phyloP scores from a whole-genome alignment of 30 jellyfish, hydroid and myxozoan species.

The Chironex yamaguchii region DNA sequence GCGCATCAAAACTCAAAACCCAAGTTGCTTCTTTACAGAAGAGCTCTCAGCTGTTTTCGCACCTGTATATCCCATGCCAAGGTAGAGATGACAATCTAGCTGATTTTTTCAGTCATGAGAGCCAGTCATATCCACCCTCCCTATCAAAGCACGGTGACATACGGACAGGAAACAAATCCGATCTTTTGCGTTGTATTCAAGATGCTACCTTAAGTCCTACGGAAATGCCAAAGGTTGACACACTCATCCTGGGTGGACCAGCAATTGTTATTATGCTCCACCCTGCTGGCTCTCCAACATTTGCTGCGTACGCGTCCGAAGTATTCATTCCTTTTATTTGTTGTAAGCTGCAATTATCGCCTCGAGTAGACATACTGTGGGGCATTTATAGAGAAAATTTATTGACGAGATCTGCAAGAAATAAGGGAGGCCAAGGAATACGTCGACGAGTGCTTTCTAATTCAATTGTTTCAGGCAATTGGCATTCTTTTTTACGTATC shows the following conservation, averaged over 20 bases:
- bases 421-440: conserved; percentile 63
- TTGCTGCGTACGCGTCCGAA: conserved; percentile 11
- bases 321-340: conserved; percentile 7
- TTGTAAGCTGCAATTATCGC: not conserved
- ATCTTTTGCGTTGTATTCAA: conserved; percentile 20
- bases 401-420: conserved; percentile 11
- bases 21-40: conserved; percentile 43
- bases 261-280: conserved; percentile 45
- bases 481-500: conserved; percentile 70
- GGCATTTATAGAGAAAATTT: conserved; percentile 1
- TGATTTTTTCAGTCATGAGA: conserved; percentile 42
- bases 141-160: conserved; percentile 29
- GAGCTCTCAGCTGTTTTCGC: conserved; percentile 56
- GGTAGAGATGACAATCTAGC: conserved; percentile 56
- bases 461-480: conserved; percentile 6
- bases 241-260: conserved; percentile 44
- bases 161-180: conserved; percentile 34
- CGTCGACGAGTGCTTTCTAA: conserved; percentile 48
- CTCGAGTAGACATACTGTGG: conserved; percentile 34
- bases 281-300: conserved; percentile 41
- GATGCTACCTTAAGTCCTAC: conserved; percentile 16
- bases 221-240: conserved; percentile 19
- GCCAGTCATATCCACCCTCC: conserved; percentile 46
- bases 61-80: conserved; percentile 65
- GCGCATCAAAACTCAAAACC: too few relatives aligned